phyloP scores from a whole-genome alignment of 2,797 vertebrate genomes.

The Alca torda region DNA sequence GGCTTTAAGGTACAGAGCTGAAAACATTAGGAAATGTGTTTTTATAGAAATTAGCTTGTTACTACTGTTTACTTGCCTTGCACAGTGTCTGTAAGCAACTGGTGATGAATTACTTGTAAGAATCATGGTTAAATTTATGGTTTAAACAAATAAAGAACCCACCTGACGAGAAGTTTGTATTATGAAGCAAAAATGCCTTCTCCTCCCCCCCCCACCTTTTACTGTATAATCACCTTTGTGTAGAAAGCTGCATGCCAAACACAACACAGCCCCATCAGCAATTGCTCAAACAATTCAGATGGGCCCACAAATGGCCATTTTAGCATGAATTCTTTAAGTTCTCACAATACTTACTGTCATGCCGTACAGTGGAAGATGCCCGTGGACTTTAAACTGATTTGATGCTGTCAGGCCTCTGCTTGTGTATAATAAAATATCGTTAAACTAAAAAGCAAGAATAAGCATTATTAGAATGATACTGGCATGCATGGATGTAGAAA shows the following conservation, averaged over 20 bases:
- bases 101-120: neutral
- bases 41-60: neutral
- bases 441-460: constrained; percentile 83
- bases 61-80: neutral
- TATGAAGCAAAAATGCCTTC: neutral
- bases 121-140: neutral
- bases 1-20: neutral
- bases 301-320: neutral
- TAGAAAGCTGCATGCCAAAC: neutral
- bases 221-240: neutral
- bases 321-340: neutral
- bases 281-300: neutral
- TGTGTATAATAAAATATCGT: constrained; percentile 91
- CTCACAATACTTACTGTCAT: constrained; percentile 88
- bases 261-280: neutral
- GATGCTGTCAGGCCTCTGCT: constrained; percentile 91
- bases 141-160: neutral
- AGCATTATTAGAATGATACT: neutral
- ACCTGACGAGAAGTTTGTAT: neutral
- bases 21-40: neutral
- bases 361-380: constrained; percentile 89
- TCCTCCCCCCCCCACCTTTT: rapidly evolving
- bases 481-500: neutral
- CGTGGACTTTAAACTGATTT: constrained; percentile 97
- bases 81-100: neutral